phyloP scores from a whole-genome alignment of 2,113 vertebrate genomes.

The Copsychus sechellarum region DNA sequence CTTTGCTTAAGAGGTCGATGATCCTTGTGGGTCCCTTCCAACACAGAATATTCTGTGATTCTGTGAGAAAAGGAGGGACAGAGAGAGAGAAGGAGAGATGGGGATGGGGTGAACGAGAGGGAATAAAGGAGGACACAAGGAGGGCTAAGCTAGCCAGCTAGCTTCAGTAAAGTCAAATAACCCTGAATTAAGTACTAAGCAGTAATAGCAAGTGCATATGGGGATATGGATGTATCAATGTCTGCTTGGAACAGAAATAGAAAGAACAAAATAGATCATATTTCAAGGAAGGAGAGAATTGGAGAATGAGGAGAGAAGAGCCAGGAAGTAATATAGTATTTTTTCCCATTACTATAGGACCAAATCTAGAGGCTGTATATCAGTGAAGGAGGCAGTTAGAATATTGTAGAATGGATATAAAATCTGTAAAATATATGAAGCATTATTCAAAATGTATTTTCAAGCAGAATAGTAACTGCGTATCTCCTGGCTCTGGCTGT shows the following conservation, averaged over 20 bases:
- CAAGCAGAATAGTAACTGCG: slow-evolving; percentile 15
- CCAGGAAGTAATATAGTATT: slow-evolving; percentile 50
- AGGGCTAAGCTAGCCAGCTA: background rate
- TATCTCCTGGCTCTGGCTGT: slow-evolving; percentile 13
- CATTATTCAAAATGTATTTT: slow-evolving; percentile 61
- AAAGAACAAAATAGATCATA: slow-evolving; percentile 59
- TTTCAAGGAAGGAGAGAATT: slow-evolving; percentile 60
- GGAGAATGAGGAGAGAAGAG: slow-evolving; percentile 65
- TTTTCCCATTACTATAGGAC: slow-evolving; percentile 53
- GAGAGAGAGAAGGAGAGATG: background rate
- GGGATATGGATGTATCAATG: slow-evolving; percentile 30
- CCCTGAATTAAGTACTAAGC: background rate
- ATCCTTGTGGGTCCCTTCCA: background rate
- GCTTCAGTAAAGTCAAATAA: slow-evolving; percentile 14
- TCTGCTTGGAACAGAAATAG: slow-evolving; percentile 40
- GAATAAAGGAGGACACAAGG: background rate
- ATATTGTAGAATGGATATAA: slow-evolving; percentile 61
- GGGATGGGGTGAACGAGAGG: background rate
- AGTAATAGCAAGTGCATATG: slow-evolving; percentile 11
- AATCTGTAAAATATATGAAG: slow-evolving; percentile 54
- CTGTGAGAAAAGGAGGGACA: background rate
- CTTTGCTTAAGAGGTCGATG: background rate
- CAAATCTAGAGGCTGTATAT: slow-evolving; percentile 58
- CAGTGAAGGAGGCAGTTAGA: slow-evolving; percentile 51
- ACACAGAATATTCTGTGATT: background rate